Evolutionary conservation across 2,797 vertebrate genomes (phyloP).

Genomic region (Argentina silus): DNA sequence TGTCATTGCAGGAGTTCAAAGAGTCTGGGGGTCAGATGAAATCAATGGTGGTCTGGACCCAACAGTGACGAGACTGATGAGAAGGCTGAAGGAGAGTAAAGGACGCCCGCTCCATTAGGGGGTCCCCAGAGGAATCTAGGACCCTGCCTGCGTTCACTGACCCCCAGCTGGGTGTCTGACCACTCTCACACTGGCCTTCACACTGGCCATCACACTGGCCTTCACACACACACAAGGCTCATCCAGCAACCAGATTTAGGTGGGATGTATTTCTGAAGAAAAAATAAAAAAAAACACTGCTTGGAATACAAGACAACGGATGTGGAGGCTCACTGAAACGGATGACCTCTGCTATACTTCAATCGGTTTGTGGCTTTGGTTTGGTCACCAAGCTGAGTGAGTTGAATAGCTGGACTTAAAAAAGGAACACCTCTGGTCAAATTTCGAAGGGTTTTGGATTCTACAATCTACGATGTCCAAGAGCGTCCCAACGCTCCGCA

Average conservation of each 20-base stretch:
- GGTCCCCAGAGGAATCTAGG: slow-evolving; percentile 48
- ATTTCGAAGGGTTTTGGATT: slow-evolving; percentile 41
- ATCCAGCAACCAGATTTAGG: too few species aligned
- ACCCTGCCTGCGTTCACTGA: slow-evolving; percentile 54
- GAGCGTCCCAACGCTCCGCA: slow-evolving; percentile 40
- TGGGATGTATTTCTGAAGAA: too few species aligned
- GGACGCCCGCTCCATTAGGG: slow-evolving; percentile 64
- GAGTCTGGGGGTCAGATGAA: too few species aligned
- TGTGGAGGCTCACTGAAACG: slow-evolving; percentile 26
- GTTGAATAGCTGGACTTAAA: too few species aligned
- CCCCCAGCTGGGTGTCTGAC: slow-evolving; percentile 36
- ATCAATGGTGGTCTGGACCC: too few species aligned
- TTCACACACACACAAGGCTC: slow-evolving; percentile 21
- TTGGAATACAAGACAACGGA: slow-evolving; percentile 48
- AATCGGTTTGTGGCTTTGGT: too few species aligned
- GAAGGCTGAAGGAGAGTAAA: slow-evolving; percentile 54
- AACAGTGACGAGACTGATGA: slow-evolving; percentile 14
- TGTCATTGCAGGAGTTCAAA: too few species aligned
- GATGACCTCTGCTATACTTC: slow-evolving; percentile 31
- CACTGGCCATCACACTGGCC: slow-evolving; percentile 14
- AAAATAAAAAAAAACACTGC: not conserved
- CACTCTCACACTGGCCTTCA: not conserved
- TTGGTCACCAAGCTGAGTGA: too few species aligned
- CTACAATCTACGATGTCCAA: slow-evolving; percentile 19
- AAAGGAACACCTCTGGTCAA: too few species aligned